Evolutionary conservation across 2,113 vertebrate species (phyloP).

Genomic region (Ctenodactylus gundi): DNA sequence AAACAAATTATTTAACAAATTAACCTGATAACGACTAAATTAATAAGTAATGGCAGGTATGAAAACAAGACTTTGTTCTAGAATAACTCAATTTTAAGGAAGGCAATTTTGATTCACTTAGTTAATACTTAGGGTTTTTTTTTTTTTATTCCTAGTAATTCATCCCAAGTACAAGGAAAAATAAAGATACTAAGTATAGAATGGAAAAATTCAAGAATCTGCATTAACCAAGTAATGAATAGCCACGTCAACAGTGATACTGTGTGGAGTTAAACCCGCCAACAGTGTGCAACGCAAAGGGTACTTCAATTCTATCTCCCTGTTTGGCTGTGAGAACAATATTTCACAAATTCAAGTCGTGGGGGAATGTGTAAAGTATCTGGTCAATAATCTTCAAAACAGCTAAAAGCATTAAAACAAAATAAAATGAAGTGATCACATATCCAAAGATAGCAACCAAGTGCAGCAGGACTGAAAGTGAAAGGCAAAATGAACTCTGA

Average conservation of each 20-base stretch:
- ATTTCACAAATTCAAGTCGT: background rate
- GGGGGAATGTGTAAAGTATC: background rate
- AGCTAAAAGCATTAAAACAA: background rate
- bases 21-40: background rate
- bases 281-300: background rate
- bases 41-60: background rate
- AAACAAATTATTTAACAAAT: background rate
- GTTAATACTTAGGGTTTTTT: background rate
- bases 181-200: background rate
- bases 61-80: background rate
- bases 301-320: background rate
- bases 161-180: background rate
- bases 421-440: background rate
- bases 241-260: background rate
- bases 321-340: background rate
- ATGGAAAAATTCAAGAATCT: background rate
- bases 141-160: background rate
- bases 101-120: background rate
- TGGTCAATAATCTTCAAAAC: background rate
- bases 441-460: background rate
- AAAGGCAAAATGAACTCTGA: background rate
- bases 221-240: background rate
- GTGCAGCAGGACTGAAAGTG: background rate
- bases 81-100: background rate
- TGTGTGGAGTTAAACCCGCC: background rate